Evolutionary conservation across 2,797 vertebrate species (phyloP).

Genomic region (Sebastes steindachneri): DNA sequence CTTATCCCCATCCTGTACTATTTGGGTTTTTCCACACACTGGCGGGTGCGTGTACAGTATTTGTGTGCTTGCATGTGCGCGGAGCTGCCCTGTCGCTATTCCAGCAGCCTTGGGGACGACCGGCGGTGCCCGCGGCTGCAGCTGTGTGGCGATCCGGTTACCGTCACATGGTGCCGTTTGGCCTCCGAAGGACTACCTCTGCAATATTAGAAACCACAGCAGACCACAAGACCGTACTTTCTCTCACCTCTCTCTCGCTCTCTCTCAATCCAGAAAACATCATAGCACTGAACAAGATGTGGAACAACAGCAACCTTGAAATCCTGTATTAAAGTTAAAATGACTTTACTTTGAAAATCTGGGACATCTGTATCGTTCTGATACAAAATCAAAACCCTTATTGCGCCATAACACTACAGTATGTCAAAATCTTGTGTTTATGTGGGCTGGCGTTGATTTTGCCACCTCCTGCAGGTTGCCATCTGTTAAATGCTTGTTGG

Average conservation of each 20-base stretch:
- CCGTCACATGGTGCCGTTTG: slow-evolving; percentile 79
- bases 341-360: background rate
- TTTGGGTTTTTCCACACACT: slow-evolving; percentile 73
- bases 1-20: slow-evolving; percentile 69
- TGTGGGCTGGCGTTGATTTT: background rate
- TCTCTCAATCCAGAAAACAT: slow-evolving; percentile 34
- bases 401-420: background rate
- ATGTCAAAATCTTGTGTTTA: background rate
- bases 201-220: slow-evolving; percentile 80
- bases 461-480: background rate
- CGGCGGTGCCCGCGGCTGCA: slow-evolving; percentile 75
- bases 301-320: slow-evolving; percentile 4
- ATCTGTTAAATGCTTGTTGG: slow-evolving; percentile 19
- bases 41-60: slow-evolving; percentile 33
- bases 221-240: slow-evolving; percentile 69
- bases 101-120: slow-evolving; percentile 75
- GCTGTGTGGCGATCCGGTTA: slow-evolving; percentile 84
- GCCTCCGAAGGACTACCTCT: slow-evolving; percentile 79
- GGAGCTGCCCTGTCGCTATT: slow-evolving; percentile 59
- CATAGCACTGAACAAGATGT: slow-evolving; percentile 21
- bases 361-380: background rate
- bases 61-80: slow-evolving; percentile 30
- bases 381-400: background rate
- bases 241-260: slow-evolving; percentile 48
- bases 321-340: background rate